These are phyloP conservation scores for Apamea monoglypha DNA, from an alignment of 2,888 invertebrate genomes.

Conservation along the genomic window DNA sequence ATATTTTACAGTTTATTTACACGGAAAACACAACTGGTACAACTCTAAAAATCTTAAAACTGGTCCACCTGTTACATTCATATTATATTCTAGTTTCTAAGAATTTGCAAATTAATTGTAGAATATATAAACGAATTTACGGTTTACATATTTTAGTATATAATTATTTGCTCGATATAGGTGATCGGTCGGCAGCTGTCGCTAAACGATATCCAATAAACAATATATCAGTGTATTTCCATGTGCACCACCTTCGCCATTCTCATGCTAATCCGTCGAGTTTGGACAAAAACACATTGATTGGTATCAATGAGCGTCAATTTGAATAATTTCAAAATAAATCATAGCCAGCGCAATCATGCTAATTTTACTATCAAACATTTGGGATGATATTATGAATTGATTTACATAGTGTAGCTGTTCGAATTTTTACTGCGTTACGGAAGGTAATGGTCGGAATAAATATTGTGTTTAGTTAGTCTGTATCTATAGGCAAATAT, in stretches of 20 bases:
- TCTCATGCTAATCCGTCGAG: conserved; percentile 80
- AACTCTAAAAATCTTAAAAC: conserved; percentile 1
- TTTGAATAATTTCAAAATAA: conserved; percentile 85
- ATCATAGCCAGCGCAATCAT: conserved; percentile 78
- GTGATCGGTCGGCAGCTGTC: conserved; percentile 67
- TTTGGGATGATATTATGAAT: conserved; percentile 70
- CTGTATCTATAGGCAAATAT: conserved; percentile 26
- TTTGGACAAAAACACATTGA: conserved; percentile 80
- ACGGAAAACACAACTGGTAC: background rate
- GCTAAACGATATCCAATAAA: conserved; percentile 65
- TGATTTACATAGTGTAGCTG: conserved; percentile 57
- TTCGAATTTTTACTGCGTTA: conserved; percentile 54
- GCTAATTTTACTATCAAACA: conserved; percentile 75
- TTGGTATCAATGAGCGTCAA: conserved; percentile 78
- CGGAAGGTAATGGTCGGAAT: conserved; percentile 65
- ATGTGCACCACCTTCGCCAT: conserved; percentile 74
- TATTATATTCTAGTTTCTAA: background rate
- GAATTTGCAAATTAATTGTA: conserved; percentile 4
- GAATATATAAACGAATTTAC: background rate
- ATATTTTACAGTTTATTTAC: conserved; percentile 2
- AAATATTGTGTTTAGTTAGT: conserved; percentile 35
- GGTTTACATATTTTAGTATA: conserved; percentile 1
- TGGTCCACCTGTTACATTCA: background rate
- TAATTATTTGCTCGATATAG: background rate
- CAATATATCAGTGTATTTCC: conserved; percentile 71